Evolutionary conservation across 2,888 invertebrate genomes (phyloP).

Genomic region (Torymus texanus): DNA sequence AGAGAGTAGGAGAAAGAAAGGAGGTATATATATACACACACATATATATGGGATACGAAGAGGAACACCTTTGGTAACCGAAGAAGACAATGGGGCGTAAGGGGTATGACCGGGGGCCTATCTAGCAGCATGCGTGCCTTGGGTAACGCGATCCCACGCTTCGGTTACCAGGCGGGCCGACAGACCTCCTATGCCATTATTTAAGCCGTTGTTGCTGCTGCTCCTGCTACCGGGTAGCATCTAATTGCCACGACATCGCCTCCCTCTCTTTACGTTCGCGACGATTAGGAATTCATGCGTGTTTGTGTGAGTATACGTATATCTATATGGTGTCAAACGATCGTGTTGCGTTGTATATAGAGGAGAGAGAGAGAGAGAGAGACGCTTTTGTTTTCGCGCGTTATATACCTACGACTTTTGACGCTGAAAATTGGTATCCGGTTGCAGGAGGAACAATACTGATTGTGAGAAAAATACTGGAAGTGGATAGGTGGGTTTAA

Average conservation of each 20-base stretch:
- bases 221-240: neutral
- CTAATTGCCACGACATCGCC: neutral
- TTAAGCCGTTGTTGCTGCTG: neutral
- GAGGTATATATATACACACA: neutral
- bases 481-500: no score
- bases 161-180: constrained; percentile 64
- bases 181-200: neutral
- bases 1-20: neutral
- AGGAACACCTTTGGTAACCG: constrained; percentile 63
- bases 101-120: constrained; percentile 36
- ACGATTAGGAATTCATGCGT: no score
- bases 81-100: constrained; percentile 69
- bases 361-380: no score
- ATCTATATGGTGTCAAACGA: no score
- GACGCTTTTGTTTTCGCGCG: no score
- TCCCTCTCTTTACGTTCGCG: no score
- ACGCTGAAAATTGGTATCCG: no score
- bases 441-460: no score
- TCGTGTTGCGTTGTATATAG: no score
- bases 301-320: no score
- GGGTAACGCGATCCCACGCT: constrained; percentile 67
- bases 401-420: no score
- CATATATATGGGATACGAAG: neutral
- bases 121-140: constrained; percentile 8
- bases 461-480: no score